Evolutionary conservation across 2,888 invertebrate genomes (phyloP), one percentile per base, ranked within the genome.

Genomic region (Tetrapedia diversipes): DNA sequence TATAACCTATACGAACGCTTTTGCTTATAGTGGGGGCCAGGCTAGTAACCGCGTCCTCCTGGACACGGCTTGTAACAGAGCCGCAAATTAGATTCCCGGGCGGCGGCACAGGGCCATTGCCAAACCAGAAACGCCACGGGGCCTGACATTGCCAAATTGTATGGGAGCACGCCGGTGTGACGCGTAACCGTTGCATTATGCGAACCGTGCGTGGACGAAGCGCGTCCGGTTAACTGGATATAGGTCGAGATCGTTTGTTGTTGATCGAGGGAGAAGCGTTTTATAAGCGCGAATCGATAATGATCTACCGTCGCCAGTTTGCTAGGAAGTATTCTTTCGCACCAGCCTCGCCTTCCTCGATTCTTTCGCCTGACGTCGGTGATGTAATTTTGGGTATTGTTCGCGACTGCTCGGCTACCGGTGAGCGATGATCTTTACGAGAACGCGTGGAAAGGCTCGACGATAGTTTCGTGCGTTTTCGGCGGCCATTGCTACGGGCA

Each of bases 1-100:
- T 91, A 91, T 91, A 91, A 91, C 91, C 88, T 91, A 90, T 86
- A 88, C 84, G 88, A 83, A 86, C 80, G 80, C 83, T 89, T 87
- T 88, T 85, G 80, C 85, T 83, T 84, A 87, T 86, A 88, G 89
- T 88, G 90, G 90, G 90, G 90, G 86, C 72, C 80, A 45, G 70
- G 76, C 72, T 81, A 83, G 66, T 66, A 57, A 61, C 77, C 59
- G 73, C 69, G 83, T 74, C 78, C 70, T 73, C 54, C 65, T 79
- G 63, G 72, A 66, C 11, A 14, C 29, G 47, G 47, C 49, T 51
- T 27, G 49, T 51, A 51, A 61, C 73, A 76, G 71, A 81, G 61
- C 68, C 78, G 78, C 73, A 75, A 86, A 86, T 86, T 85, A 86
- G 84, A 79, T 77, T 71, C 77, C 39, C 69, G 51, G 10, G 37